phyloP scores from a whole-genome alignment of 2,797 vertebrate genomes.

The Silurus aristotelis region DNA sequence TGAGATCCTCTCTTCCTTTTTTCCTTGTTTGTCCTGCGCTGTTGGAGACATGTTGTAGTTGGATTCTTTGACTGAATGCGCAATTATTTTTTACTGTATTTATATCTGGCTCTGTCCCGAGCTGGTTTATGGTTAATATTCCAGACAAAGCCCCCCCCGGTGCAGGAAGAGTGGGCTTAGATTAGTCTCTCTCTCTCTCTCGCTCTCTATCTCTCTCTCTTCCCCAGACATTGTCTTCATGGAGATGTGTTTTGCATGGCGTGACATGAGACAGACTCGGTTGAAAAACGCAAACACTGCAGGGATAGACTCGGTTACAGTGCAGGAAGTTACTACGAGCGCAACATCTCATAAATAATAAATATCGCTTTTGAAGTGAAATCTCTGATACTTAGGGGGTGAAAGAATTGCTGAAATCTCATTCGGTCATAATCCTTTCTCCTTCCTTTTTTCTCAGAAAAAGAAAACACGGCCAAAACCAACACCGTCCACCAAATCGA shows the following conservation, averaged over 20 bases:
- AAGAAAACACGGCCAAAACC: slow-evolving; percentile 75
- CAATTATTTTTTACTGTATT: slow-evolving; percentile 37
- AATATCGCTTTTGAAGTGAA: slow-evolving; percentile 54
- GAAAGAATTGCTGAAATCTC: slow-evolving; percentile 24
- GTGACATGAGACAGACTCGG: slow-evolving; percentile 50
- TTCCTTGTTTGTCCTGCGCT: slow-evolving; percentile 7
- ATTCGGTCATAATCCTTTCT: slow-evolving; percentile 37
- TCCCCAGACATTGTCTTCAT: slow-evolving; percentile 32
- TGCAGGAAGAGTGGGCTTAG: slow-evolving; percentile 46
- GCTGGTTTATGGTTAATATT: slow-evolving; percentile 33
- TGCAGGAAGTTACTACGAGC: slow-evolving; percentile 53
- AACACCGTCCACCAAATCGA: slow-evolving; percentile 68
- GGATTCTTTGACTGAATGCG: slow-evolving; percentile 21
- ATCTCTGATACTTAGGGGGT: slow-evolving; percentile 37
- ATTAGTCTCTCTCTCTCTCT: slow-evolving; percentile 28
- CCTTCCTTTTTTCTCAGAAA: neutral
- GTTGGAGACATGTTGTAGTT: slow-evolving; percentile 11
- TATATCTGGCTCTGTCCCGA: slow-evolving; percentile 13
- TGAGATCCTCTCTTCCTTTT: neutral
- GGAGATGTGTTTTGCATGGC: slow-evolving; percentile 55
- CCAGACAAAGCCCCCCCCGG: slow-evolving; percentile 40
- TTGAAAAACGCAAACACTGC: slow-evolving; percentile 48
- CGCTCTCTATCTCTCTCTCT: neutral
- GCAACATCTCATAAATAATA: slow-evolving; percentile 53
- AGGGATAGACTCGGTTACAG: slow-evolving; percentile 45